Evolutionary conservation across 2,113 vertebrate genomes (phyloP).

Genomic region (Procavia capensis): DNA sequence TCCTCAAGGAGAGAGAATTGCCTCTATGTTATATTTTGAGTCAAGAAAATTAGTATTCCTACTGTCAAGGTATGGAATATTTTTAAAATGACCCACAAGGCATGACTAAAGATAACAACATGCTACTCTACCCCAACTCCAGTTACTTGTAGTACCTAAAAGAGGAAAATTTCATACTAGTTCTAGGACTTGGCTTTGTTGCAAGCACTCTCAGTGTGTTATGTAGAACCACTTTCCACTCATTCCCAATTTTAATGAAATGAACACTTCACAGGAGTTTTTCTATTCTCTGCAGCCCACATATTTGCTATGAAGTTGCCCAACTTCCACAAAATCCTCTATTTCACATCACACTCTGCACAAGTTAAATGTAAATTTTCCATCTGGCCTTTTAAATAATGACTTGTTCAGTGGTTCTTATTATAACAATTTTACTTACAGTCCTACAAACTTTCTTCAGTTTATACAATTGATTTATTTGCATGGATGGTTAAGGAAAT

Average conservation of each 20-base stretch:
- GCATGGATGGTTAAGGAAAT: background rate
- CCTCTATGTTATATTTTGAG: slow-evolving; percentile 41
- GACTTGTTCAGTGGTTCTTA: background rate
- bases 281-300: slow-evolving; percentile 39
- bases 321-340: slow-evolving; percentile 5
- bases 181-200: background rate
- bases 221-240: slow-evolving; percentile 2
- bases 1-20: background rate
- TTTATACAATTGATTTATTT: background rate
- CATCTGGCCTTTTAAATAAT: slow-evolving; percentile 30
- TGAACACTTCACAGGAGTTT: background rate
- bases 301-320: slow-evolving; percentile 5
- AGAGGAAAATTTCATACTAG: background rate
- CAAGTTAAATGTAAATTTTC: slow-evolving; percentile 52
- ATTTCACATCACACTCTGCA: background rate
- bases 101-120: slow-evolving; percentile 44
- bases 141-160: background rate
- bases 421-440: background rate
- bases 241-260: slow-evolving; percentile 49
- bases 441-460: background rate
- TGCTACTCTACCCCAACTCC: slow-evolving; percentile 12
- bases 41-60: slow-evolving; percentile 58
- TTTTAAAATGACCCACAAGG: background rate
- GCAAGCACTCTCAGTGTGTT: background rate
- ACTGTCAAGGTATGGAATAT: background rate